Conservation (phyloP, 2,888 invertebrate genomes). For the Coleophora flavipennella region DNA sequence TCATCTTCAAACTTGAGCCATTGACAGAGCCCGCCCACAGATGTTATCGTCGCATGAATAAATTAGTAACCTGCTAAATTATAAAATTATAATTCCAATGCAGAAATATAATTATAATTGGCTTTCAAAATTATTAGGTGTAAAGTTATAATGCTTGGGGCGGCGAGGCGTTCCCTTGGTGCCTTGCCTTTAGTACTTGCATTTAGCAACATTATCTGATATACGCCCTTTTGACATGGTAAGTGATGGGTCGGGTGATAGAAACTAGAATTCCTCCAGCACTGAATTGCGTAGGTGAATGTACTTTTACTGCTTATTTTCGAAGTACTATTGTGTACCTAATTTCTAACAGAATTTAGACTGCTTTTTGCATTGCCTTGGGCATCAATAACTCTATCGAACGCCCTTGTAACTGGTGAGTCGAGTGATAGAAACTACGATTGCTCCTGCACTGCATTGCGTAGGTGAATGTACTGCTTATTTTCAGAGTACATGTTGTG, state of each 20-base stretch:
- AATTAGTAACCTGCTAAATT: conserved; percentile 13
- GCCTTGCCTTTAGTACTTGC: conserved; percentile 1
- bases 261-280: conserved; percentile 25
- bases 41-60: conserved; percentile 16
- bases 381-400: too few species aligned
- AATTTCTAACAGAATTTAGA: too few species aligned
- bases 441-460: too few species aligned
- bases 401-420: too few species aligned
- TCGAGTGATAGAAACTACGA: too few species aligned
- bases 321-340: too few species aligned
- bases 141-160: conserved; percentile 45
- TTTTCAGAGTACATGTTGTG: too few species aligned
- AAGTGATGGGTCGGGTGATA: conserved; percentile 51
- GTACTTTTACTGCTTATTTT: conserved; percentile 16
- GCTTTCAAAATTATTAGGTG: conserved; percentile 61
- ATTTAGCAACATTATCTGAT: conserved; percentile 42
- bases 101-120: conserved; percentile 59
- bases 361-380: too few species aligned
- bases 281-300: conserved; percentile 34
- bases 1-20: conserved; percentile 15
- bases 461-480: too few species aligned
- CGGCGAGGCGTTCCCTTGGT: conserved; percentile 23
- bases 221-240: conserved; percentile 36
- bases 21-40: conserved; percentile 23
- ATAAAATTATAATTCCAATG: conserved; percentile 18